Evolutionary conservation across 2,888 invertebrate species (phyloP).

Genomic region (Thysanoteuthis rhombus): DNA sequence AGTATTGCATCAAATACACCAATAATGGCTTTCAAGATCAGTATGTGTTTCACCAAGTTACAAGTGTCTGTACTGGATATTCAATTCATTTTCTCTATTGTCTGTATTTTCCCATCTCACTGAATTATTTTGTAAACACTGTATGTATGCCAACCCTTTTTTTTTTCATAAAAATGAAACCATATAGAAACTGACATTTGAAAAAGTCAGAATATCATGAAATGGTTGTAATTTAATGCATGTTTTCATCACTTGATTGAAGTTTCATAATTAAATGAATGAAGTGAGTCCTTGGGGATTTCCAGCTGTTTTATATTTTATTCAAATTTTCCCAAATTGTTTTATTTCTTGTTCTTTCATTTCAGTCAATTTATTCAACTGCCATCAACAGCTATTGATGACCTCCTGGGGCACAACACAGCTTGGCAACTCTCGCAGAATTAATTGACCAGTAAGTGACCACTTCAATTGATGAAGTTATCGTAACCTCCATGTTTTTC

Average conservation of each 20-base stretch:
- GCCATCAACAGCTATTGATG: neutral
- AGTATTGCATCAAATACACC: too few species aligned
- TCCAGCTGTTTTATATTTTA: neutral
- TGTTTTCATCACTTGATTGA: neutral
- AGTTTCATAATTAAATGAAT: neutral
- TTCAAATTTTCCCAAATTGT: neutral
- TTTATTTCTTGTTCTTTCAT: too few species aligned
- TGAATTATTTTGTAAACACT: neutral
- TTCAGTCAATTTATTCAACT: neutral
- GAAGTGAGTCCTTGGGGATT: neutral
- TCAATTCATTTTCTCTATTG: neutral
- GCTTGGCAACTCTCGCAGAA: neutral
- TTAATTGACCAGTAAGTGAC: conserved; percentile 12
- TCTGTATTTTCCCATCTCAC: neutral
- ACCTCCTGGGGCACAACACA: neutral
- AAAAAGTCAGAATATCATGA: neutral
- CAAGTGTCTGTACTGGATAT: neutral
- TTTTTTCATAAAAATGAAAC: neutral
- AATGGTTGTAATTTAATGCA: neutral
- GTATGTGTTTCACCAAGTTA: too few species aligned
- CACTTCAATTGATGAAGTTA: neutral
- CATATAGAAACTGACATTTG: neutral
- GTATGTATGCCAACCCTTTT: neutral
- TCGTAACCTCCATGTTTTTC: neutral
- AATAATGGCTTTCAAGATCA: neutral